These are phyloP conservation scores for Grammomys dolichurus DNA, from an alignment of 2,113 vertebrate genomes.

Conservation along the genomic window DNA sequence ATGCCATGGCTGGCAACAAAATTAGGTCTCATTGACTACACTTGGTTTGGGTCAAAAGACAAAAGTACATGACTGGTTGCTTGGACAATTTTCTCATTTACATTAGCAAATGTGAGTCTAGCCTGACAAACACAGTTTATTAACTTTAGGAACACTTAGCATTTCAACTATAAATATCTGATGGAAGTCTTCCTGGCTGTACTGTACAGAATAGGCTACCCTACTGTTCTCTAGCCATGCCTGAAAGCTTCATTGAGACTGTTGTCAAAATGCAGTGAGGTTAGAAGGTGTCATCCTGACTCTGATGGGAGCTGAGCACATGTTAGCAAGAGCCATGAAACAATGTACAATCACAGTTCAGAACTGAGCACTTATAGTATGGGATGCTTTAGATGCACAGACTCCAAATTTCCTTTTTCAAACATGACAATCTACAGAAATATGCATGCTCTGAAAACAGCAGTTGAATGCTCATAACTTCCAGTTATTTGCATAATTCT, in stretches of 20 bases:
- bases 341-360: slow-evolving; percentile 75
- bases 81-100: background rate
- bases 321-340: slow-evolving; percentile 63
- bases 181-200: background rate
- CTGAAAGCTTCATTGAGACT: slow-evolving; percentile 27
- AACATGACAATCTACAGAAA: slow-evolving; percentile 32
- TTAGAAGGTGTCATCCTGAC: slow-evolving; percentile 12
- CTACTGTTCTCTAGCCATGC: background rate
- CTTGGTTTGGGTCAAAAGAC: slow-evolving; percentile 36
- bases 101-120: background rate
- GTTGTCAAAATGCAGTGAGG: slow-evolving; percentile 70
- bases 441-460: slow-evolving; percentile 46
- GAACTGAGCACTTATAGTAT: slow-evolving; percentile 53
- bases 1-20: background rate
- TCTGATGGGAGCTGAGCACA: slow-evolving; percentile 44
- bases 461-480: slow-evolving; percentile 34
- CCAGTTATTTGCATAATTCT: slow-evolving; percentile 62
- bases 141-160: background rate
- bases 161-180: background rate
- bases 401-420: slow-evolving; percentile 40
- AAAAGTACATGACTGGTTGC: background rate
- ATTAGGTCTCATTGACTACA: background rate
- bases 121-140: background rate
- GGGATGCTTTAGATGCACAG: slow-evolving; percentile 67
- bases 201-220: background rate